A percentile compares a stretch with the other conserved stretches of the same genome.
Evolutionary conservation across 2,797 vertebrate genomes (phyloP).

Genomic region (Myiothlypis coronata): DNA sequence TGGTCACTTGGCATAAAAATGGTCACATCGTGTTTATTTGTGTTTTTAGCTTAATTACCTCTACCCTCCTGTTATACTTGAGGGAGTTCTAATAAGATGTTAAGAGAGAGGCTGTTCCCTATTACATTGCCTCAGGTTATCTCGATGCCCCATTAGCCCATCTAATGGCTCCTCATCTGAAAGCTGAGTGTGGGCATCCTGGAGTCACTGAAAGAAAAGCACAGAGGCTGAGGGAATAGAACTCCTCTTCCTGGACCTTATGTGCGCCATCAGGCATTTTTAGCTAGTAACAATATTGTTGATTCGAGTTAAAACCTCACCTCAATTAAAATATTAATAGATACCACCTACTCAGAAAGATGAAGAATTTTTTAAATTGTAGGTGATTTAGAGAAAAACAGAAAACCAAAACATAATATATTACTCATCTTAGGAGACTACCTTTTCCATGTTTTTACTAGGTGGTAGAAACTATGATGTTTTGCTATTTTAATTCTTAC

Average conservation of each 20-base stretch:
- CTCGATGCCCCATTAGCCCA: slow-evolving; percentile 71
- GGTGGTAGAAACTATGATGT: not conserved
- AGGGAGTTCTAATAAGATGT: slow-evolving; percentile 66
- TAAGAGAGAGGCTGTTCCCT: slow-evolving; percentile 53
- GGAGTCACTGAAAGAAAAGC: slow-evolving; percentile 43
- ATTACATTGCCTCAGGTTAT: slow-evolving; percentile 60
- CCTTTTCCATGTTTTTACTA: not conserved
- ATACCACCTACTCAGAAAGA: not conserved
- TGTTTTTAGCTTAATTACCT: slow-evolving; percentile 64
- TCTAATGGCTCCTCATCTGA: slow-evolving; percentile 67
- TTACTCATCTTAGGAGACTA: not conserved
- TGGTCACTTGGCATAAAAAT: slow-evolving; percentile 50
- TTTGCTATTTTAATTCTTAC: not conserved
- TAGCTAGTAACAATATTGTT: not conserved
- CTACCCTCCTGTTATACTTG: slow-evolving; percentile 55
- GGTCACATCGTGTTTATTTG: slow-evolving; percentile 41
- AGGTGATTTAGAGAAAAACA: not conserved
- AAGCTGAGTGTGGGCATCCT: not conserved
- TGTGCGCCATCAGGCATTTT: not conserved
- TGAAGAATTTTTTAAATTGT: not conserved
- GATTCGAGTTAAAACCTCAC: not conserved
- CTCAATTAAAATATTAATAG: not conserved
- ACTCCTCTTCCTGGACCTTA: not conserved
- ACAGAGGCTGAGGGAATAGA: not conserved
- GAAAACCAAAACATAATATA: not conserved